Conservation (phyloP, 2,888 invertebrate species). For the Congeria kusceri region DNA sequence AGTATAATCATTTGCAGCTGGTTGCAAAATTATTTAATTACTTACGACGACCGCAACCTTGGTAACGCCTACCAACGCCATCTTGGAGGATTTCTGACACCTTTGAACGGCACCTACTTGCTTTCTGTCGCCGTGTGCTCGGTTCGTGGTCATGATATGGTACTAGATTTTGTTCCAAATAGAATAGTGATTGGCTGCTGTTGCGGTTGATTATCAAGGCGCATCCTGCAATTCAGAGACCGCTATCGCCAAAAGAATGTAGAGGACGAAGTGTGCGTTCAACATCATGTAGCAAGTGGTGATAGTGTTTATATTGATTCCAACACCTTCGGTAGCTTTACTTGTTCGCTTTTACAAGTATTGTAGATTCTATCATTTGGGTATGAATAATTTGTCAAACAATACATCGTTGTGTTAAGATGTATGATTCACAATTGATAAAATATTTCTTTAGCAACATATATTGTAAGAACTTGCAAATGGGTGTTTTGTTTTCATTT, state of each 20-base stretch:
- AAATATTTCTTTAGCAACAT: too few relatives aligned
- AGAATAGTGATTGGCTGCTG: constrained; percentile 10
- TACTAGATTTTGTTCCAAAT: constrained; percentile 27
- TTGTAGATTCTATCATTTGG: neutral
- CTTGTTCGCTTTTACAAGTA: constrained; percentile 17
- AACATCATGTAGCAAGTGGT: constrained; percentile 15
- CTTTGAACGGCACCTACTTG: constrained; percentile 19
- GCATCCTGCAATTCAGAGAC: constrained; percentile 18
- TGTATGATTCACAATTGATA: too few relatives aligned
- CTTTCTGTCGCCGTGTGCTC: constrained; percentile 38
- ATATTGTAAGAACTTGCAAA: too few relatives aligned
- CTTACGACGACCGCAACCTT: too few relatives aligned
- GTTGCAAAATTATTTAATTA: too few relatives aligned
- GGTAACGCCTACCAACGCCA: constrained; percentile 25
- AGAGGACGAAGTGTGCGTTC: constrained; percentile 32
- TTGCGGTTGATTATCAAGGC: too few relatives aligned
- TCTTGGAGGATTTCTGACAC: constrained; percentile 15
- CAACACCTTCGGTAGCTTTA: constrained; percentile 20
- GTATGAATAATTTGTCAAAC: too few relatives aligned
- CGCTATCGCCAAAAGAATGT: neutral
- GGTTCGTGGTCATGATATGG: constrained; percentile 11
- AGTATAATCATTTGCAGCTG: too few relatives aligned
- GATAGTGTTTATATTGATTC: constrained; percentile 3
- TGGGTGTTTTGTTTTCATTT: too few relatives aligned
- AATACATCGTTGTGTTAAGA: too few relatives aligned